These are phyloP conservation scores for Hemibagrus guttatus DNA, from an alignment of 2,797 vertebrate genomes.

Conservation along the genomic window DNA sequence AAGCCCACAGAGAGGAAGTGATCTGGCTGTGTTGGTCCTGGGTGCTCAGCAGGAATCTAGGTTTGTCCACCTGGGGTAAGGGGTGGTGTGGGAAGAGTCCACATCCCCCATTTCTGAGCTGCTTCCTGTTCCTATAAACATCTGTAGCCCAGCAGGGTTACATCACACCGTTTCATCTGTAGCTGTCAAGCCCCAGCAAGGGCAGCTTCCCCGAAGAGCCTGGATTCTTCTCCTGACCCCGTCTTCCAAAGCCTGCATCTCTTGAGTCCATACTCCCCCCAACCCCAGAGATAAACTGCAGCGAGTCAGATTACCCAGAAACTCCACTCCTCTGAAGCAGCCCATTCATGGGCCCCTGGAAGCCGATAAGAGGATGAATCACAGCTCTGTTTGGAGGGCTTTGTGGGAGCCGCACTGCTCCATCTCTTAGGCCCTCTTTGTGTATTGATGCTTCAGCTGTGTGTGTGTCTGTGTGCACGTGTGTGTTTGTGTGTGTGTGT, in stretches of 20 bases:
- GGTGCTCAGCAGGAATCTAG: slow-evolving; percentile 45
- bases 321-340: slow-evolving; percentile 51
- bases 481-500: slow-evolving; percentile 37
- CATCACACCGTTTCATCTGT: slow-evolving; percentile 54
- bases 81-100: slow-evolving; percentile 46
- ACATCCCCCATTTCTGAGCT: slow-evolving; percentile 18
- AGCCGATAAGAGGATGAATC: slow-evolving; percentile 59
- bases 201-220: slow-evolving; percentile 50
- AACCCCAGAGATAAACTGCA: slow-evolving; percentile 54
- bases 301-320: slow-evolving; percentile 55
- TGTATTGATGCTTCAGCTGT: slow-evolving; percentile 56
- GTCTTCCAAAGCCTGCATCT: slow-evolving; percentile 27
- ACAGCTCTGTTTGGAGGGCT: slow-evolving; percentile 52
- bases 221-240: slow-evolving; percentile 42
- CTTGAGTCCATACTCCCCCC: slow-evolving; percentile 29
- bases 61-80: slow-evolving; percentile 48
- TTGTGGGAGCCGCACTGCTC: slow-evolving; percentile 55
- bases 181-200: slow-evolving; percentile 52
- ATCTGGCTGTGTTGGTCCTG: slow-evolving; percentile 30
- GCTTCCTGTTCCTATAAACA: slow-evolving; percentile 56
- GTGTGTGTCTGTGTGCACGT: slow-evolving; percentile 34
- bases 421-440: slow-evolving; percentile 54
- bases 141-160: slow-evolving; percentile 57
- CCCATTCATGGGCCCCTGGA: slow-evolving; percentile 55
- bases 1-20: slow-evolving; percentile 42